Evolutionary conservation across 2,797 vertebrate species (phyloP).

Genomic region (Sebastes dallii): DNA sequence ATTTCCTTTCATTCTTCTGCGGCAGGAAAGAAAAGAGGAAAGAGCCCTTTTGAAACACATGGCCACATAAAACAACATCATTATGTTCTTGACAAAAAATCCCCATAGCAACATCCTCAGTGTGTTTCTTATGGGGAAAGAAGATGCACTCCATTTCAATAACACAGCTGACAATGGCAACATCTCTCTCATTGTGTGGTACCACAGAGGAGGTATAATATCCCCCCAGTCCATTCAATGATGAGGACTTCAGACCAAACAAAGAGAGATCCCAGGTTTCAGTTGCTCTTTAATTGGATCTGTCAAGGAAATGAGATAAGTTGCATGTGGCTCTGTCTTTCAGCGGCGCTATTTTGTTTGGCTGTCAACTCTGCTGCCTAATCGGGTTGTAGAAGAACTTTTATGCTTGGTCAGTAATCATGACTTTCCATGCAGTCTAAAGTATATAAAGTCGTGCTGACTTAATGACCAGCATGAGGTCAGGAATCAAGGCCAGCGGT

Average conservation of each 20-base stretch:
- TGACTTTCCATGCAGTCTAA: conserved; percentile 18
- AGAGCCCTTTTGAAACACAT: conserved; percentile 56
- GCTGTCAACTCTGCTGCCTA: conserved; percentile 22
- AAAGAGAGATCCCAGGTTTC: conserved; percentile 21
- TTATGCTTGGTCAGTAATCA: conserved; percentile 18
- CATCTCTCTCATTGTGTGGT: conserved; percentile 7
- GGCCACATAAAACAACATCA: conserved; percentile 63
- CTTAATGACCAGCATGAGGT: conserved; percentile 12
- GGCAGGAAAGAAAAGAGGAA: conserved; percentile 72
- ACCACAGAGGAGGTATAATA: conserved; percentile 21
- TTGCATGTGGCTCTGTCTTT: conserved; percentile 17
- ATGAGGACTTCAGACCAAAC: not conserved
- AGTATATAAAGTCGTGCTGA: conserved; percentile 14
- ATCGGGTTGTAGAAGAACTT: conserved; percentile 19
- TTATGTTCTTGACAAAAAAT: conserved; percentile 62
- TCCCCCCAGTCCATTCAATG: conserved; percentile 13
- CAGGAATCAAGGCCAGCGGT: not conserved
- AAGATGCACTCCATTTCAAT: conserved; percentile 49
- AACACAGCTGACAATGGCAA: conserved; percentile 45
- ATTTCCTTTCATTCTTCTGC: conserved; percentile 78
- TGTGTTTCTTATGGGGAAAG: conserved; percentile 35
- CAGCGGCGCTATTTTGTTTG: conserved; percentile 17
- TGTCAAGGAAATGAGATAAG: conserved; percentile 36
- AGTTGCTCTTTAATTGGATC: conserved; percentile 48
- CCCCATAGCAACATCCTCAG: conserved; percentile 62